Evolutionary conservation across 2,113 vertebrate genomes (phyloP).

Genomic region (Phalacrocorax brasilianus): DNA sequence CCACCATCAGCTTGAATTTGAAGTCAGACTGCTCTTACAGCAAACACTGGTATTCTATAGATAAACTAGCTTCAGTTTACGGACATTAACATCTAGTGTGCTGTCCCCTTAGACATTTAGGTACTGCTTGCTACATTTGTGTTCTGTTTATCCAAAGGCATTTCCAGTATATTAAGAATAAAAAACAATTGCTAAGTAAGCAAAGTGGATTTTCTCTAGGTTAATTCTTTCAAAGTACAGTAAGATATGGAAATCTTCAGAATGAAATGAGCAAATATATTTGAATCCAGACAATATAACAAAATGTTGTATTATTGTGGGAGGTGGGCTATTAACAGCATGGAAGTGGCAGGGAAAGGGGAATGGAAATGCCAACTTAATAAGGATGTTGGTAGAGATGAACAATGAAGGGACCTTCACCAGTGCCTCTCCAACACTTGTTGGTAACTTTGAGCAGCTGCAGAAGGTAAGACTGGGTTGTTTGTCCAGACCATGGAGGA

Average conservation of each 20-base stretch:
- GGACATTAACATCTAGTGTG: neutral
- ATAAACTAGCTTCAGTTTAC: neutral
- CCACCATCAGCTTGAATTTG: neutral
- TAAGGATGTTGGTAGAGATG: no score
- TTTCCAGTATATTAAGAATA: neutral
- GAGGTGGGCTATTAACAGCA: neutral
- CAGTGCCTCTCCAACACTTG: fast-evolving
- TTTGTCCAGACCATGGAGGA: neutral
- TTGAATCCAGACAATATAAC: neutral
- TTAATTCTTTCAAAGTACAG: neutral
- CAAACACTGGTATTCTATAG: neutral
- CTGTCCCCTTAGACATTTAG: neutral
- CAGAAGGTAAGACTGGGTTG: neutral
- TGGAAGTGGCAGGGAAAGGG: neutral
- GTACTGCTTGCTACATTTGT: neutral
- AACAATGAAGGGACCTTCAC: neutral
- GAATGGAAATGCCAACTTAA: neutral
- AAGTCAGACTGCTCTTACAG: neutral
- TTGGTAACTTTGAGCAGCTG: fast-evolving
- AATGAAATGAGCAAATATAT: neutral
- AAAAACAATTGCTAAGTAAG: neutral
- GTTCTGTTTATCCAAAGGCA: neutral
- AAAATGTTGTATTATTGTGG: neutral
- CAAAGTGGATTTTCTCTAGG: neutral
- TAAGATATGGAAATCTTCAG: neutral